Percentiles rank a stretch among this genome's conserved stretches.
These are phyloP conservation scores for Macquaria australasica DNA, from an alignment of 2,113 vertebrate genomes.

Conservation along the genomic window DNA sequence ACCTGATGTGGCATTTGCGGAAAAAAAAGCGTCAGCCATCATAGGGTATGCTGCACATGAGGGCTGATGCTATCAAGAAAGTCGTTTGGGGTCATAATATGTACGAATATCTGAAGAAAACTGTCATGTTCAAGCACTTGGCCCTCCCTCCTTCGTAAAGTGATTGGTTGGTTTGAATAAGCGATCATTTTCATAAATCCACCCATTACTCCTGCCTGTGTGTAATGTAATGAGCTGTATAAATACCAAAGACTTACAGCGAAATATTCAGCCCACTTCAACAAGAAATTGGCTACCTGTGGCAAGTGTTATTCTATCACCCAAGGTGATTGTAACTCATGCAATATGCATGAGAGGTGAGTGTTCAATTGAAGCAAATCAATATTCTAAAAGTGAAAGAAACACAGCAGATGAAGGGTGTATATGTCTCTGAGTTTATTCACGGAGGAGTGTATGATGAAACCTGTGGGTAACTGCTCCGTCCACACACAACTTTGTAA, in stretches of 20 bases:
- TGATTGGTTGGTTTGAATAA: slow-evolving; percentile 17
- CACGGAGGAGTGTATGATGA: slow-evolving; percentile 78
- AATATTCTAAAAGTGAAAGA: slow-evolving; percentile 69
- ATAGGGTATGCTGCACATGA: slow-evolving; percentile 31
- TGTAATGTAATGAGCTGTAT: slow-evolving; percentile 42
- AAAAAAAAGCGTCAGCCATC: slow-evolving; percentile 24
- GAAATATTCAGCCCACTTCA: slow-evolving; percentile 41
- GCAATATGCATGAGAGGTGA: slow-evolving; percentile 68
- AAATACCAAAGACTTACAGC: slow-evolving; percentile 45
- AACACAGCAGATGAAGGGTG: slow-evolving; percentile 73
- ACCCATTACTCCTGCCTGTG: slow-evolving; percentile 6
- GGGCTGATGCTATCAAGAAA: slow-evolving; percentile 54
- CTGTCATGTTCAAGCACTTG: slow-evolving; percentile 34
- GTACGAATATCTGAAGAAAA: slow-evolving; percentile 36
- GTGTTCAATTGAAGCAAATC: slow-evolving; percentile 64
- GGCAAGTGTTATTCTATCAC: slow-evolving; percentile 54
- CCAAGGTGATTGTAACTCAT: slow-evolving; percentile 72
- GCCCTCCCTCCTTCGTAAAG: slow-evolving; percentile 21
- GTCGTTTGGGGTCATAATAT: slow-evolving; percentile 52
- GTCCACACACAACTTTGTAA: slow-evolving; percentile 69
- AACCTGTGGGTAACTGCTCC: slow-evolving; percentile 74
- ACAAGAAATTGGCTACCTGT: slow-evolving; percentile 51
- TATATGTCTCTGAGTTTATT: slow-evolving; percentile 82
- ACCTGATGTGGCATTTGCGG: slow-evolving; percentile 64
- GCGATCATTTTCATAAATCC: slow-evolving; percentile 31